Evolutionary conservation across 2,888 invertebrate genomes (phyloP).

Genomic region (Amblyteles armatorius): DNA sequence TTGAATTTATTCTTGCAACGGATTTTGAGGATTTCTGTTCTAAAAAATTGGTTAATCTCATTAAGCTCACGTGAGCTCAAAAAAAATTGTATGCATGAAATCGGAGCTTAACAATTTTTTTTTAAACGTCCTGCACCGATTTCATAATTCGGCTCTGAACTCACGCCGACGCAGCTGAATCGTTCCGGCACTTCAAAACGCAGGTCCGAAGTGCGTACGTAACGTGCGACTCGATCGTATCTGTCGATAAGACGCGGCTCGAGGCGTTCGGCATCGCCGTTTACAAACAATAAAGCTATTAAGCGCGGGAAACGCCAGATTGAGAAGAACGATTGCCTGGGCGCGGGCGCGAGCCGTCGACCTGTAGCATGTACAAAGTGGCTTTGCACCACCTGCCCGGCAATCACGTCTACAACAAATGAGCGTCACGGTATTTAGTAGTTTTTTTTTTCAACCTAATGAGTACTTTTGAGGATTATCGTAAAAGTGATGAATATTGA

Average conservation of each 20-base stretch:
- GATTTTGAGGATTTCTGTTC: too few relatives aligned
- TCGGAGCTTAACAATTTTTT: background rate
- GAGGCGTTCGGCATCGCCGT: slow-evolving; percentile 51
- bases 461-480: background rate
- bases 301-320: slow-evolving; percentile 50
- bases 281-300: slow-evolving; percentile 64
- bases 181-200: slow-evolving; percentile 25
- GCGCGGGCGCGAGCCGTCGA: slow-evolving; percentile 13
- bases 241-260: slow-evolving; percentile 48
- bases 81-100: too few relatives aligned
- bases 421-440: slow-evolving; percentile 29
- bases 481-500: background rate
- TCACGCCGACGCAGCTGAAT: slow-evolving; percentile 34
- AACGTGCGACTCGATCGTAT: slow-evolving; percentile 34
- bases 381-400: slow-evolving; percentile 51
- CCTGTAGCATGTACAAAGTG: slow-evolving; percentile 21
- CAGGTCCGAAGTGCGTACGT: slow-evolving; percentile 40
- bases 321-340: slow-evolving; percentile 40
- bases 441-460: background rate
- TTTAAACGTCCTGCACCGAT: background rate
- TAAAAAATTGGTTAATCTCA: too few relatives aligned
- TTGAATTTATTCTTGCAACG: too few relatives aligned
- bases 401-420: slow-evolving; percentile 45
- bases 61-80: too few relatives aligned
- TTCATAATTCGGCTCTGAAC: background rate